Evolutionary conservation across 2,888 invertebrate species (phyloP).

Genomic region (Drosophila robusta): DNA sequence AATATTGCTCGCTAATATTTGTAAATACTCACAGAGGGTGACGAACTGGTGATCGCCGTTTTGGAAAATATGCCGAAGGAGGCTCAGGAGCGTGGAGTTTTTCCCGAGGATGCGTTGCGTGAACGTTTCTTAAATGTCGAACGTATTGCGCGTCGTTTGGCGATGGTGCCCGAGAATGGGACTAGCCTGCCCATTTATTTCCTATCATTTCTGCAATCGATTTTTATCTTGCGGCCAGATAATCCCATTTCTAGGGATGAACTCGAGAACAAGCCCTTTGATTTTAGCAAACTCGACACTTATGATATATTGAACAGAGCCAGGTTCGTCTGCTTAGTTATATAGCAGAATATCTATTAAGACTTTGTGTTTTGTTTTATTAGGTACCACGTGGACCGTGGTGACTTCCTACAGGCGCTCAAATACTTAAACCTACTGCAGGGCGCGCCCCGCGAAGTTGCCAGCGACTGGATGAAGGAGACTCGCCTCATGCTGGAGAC

Average conservation of each 20-base stretch:
- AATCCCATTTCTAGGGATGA: conserved; percentile 91
- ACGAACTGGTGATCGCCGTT: conserved; percentile 92
- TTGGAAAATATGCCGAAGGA: conserved; percentile 91
- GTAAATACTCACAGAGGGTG: conserved; percentile 87
- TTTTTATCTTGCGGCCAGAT: conserved; percentile 89
- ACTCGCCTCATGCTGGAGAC: conserved; percentile 93
- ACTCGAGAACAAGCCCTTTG: conserved; percentile 89
- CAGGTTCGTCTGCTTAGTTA: conserved; percentile 87
- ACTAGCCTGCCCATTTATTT: conserved; percentile 93
- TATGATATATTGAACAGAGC: conserved; percentile 96
- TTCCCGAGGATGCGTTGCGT: conserved; percentile 93
- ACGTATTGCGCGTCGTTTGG: conserved; percentile 92
- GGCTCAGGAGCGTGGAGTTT: conserved; percentile 92
- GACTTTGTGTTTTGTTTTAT: neutral
- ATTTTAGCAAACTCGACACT: conserved; percentile 91
- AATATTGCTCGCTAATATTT: neutral
- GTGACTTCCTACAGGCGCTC: conserved; percentile 94
- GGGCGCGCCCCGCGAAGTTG: conserved; percentile 94
- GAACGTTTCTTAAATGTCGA: conserved; percentile 94
- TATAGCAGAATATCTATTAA: conserved; percentile 46
- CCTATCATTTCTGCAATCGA: conserved; percentile 95
- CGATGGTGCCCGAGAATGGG: conserved; percentile 94
- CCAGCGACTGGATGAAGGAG: conserved; percentile 94
- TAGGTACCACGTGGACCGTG: conserved; percentile 94
- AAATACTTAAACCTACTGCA: conserved; percentile 94